These are phyloP conservation scores for Drosophila koepferae DNA, from an alignment of 2,888 invertebrate species.

Conservation along the genomic window DNA sequence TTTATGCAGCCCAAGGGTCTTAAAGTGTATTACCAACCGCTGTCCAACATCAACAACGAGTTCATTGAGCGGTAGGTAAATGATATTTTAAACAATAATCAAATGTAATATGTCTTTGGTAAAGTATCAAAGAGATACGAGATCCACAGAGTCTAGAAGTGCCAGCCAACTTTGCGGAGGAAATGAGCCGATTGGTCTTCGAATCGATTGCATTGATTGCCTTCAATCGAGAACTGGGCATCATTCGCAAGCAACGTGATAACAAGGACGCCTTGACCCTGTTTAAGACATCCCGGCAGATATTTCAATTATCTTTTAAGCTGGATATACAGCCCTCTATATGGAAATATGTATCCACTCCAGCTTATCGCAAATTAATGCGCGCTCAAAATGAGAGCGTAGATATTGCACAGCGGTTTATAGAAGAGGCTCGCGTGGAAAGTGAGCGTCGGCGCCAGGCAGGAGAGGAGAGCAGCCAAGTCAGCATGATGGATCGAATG, in stretches of 20 bases:
- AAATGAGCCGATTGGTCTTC: constrained; percentile 87
- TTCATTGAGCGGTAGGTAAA: constrained; percentile 78
- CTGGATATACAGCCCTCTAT: constrained; percentile 82
- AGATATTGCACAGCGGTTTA: constrained; percentile 72
- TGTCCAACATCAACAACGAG: constrained; percentile 83
- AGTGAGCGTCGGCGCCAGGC: constrained; percentile 32
- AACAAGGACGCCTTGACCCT: constrained; percentile 66
- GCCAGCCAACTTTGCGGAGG: constrained; percentile 85
- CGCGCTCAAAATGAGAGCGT: constrained; percentile 55
- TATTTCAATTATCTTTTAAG: constrained; percentile 53
- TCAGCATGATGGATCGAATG: constrained; percentile 86
- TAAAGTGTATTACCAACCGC: constrained; percentile 85
- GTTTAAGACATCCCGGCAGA: constrained; percentile 46
- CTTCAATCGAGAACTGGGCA: constrained; percentile 81
- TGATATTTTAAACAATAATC: neutral
- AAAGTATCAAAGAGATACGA: constrained; percentile 80
- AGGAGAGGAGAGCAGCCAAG: constrained; percentile 63
- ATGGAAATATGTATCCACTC: constrained; percentile 80
- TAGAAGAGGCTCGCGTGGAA: constrained; percentile 76
- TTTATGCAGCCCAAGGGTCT: constrained; percentile 87
- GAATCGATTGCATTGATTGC: constrained; percentile 86
- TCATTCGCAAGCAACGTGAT: constrained; percentile 66
- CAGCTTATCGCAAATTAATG: constrained; percentile 73
- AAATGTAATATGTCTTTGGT: neutral
- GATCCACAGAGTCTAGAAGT: constrained; percentile 78